Base-by-base conservation (phyloP, 1,140 invertebrate genomes). In the Drosophila sulfurigaster region DNA sequence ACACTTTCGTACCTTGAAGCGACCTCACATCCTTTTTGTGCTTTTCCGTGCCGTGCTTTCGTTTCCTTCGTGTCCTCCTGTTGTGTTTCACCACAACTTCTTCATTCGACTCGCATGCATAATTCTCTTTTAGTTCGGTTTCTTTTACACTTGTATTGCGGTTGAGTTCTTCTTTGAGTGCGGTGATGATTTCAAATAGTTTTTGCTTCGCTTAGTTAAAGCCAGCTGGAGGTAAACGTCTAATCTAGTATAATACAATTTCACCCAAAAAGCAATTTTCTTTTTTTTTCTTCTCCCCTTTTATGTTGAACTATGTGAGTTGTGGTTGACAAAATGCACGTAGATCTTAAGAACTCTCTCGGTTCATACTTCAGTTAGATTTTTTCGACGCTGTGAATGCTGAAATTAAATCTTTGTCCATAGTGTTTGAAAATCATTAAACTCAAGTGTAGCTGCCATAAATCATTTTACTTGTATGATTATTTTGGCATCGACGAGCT, bases 241-340 rank as follows among this genome's bases (percentile, higher is more conserved):
- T 52, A 30, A 52, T 52, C 20, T n/a, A n/a, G n/a, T n/a, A 52
- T 52, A 30, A 49, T 52, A 52, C 20, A 52, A 30, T 52, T 49
- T 52, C 20, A 49, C 16, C 10, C 20, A 25, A 49, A 49, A 49
- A 25, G 48, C 48, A 49, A 49, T 25, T 49, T 25, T 7, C 48
- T 7, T 25, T 49, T 49, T 49, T 11, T 48, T 4, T n/a, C n/a
- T 0, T 20, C 20, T 25, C 20, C 5, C 25, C 20, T 49, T 11
- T 10, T 25, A 25, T 13, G 7, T 2, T 13, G 41, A 43, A 3
- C 11, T 43, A 5, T 49, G 16, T 8, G 3, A 25, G 15, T 49
- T 25, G 8, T 11, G 48, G 16, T 49, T 49, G 48, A 49, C 48
- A 49, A 49, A 49, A 25, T 49, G 11, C 48, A 38, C 35, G 35